Evolutionary conservation across 2,888 invertebrate genomes (phyloP), one percentile per base, ranked within the genome.

Genomic region (Drosophila merina): DNA sequence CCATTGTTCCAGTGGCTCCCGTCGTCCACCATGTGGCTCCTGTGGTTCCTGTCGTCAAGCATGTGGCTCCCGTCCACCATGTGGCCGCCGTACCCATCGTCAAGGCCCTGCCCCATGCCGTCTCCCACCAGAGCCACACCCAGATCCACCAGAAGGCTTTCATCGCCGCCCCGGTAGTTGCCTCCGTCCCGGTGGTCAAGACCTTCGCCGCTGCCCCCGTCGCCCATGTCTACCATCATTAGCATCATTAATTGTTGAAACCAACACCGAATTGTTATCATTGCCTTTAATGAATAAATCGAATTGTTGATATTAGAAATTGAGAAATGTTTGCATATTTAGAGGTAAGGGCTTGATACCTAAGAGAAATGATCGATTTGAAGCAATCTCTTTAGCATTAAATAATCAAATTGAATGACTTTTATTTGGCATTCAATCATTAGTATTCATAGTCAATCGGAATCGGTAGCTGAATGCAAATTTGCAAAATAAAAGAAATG

Each of bases 91-190:
- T 70, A 4, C 52, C 69, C 31, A 47, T 69, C 1, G 25, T 70
- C 14, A 69, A 69, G 70, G 26, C 69, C 26, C 14, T 71, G 49
- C 60, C 70, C 45, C 70, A 70, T 25, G 70, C 72, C 12, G 73
- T 83, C 54, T 77, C 86, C 54, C 88, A 89, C 59, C 88, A 89
- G 74, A 89, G 89, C 72, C 88, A 89, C 73, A 78, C 79, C 0
- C 88, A 88, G 72, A 75, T 88, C 55, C 88, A 88, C 60, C 84
- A 84, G 69, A 88, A 88, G 72, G 52, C 85, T 54, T 6, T 80
- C 54, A 40, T 86, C 54, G 76, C 79, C 0, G 76, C 79, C 0
- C 84, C 87, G 4, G 72, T 82, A 14, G 56, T 76, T 30, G 57
- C 74, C 30, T 31, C 55, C 31, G 33, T 62, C 1, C 63, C 74